Base-by-base conservation (phyloP, 2,888 invertebrate species). In the Pristionchus mayeri region DNA sequence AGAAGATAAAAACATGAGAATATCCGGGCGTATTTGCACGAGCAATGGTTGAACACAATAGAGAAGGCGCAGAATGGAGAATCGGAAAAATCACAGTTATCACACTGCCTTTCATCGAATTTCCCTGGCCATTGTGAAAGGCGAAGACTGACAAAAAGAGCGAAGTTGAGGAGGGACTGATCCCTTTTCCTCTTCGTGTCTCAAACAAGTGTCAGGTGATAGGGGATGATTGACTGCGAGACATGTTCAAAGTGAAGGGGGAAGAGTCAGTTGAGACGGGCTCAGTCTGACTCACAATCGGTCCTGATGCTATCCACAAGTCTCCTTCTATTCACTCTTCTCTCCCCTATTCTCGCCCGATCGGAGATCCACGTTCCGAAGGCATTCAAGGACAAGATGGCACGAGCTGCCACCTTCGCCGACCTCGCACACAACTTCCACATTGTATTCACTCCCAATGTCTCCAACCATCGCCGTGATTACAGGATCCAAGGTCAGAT, bases 171-270 rank as follows among this genome's bases (percentile, higher is more conserved):
- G n/a, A 54, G 67, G 67, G 67, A 67, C 76, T 48, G 44, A 48
- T 9, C 4, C 9, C 63, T 63, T n/a, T n/a, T n/a, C 13, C 75
- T 44, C 75, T 75, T 75, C 44, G 48, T 13, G 24, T 76, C 76
- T 76, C 50, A 76, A 76, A 76, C 76, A 76, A 48, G 76, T 79
- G 79, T 79, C 79, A 79, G 79, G 79, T 79, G 79, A 79, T 79
- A 67, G 79, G 48, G 79, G 54, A 76, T 76, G 79, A 54, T 40
- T 54, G 54, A 54, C 21, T 54, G n/a, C n/a, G 24, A 30, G 79
- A 54, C 67, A 37, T 79, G 37, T 79, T 79, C 37, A 27, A 44
- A 54, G 54, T 34, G 54, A 79, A 79, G 40, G 52, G 40, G 48
- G 50, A 78, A 34, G 54, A 79, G 37, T 79, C 79, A 54, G 54